These are phyloP conservation scores for Hyles euphorbiae DNA, from an alignment of 1,140 invertebrate species.

Conservation along the genomic window DNA sequence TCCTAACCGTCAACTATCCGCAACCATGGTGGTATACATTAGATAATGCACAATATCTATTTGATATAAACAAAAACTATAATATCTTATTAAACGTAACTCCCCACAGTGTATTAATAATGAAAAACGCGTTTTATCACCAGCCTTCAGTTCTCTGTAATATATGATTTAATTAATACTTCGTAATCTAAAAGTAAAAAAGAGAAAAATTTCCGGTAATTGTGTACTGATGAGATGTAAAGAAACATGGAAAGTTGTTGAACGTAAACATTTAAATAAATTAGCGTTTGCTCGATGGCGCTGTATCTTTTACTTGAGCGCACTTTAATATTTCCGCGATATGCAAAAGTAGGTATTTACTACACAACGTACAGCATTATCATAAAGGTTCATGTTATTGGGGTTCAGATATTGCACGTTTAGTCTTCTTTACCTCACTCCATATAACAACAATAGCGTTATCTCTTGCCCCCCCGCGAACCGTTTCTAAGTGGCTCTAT, in stretches of 20 bases:
- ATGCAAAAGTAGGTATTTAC: constrained; percentile 21
- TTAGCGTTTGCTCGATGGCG: background rate
- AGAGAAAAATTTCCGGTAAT: too few relatives aligned
- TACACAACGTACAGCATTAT: constrained; percentile 25
- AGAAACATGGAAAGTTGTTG: background rate
- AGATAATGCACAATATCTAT: too few relatives aligned
- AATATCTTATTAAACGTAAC: too few relatives aligned
- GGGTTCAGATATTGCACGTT: constrained; percentile 29
- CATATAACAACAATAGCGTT: constrained; percentile 25
- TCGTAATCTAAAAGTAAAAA: too few relatives aligned
- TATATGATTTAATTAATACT: too few relatives aligned
- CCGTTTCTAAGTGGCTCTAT: constrained; percentile 9
- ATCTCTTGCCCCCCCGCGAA: constrained; percentile 14
- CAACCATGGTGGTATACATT: too few relatives aligned
- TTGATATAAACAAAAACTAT: too few relatives aligned
- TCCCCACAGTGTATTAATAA: too few relatives aligned
- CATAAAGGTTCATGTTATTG: constrained; percentile 38
- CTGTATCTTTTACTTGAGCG: constrained; percentile 13
- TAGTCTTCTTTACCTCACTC: constrained; percentile 22
- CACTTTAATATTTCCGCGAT: constrained; percentile 21
- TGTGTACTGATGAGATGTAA: background rate
- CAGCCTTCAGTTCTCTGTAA: too few relatives aligned
- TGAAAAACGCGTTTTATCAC: too few relatives aligned
- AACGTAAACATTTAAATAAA: too few relatives aligned
- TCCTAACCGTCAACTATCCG: too few relatives aligned